phyloP scores from a whole-genome alignment of 2,888 invertebrate genomes.

The Gastrophysa polygoni region DNA sequence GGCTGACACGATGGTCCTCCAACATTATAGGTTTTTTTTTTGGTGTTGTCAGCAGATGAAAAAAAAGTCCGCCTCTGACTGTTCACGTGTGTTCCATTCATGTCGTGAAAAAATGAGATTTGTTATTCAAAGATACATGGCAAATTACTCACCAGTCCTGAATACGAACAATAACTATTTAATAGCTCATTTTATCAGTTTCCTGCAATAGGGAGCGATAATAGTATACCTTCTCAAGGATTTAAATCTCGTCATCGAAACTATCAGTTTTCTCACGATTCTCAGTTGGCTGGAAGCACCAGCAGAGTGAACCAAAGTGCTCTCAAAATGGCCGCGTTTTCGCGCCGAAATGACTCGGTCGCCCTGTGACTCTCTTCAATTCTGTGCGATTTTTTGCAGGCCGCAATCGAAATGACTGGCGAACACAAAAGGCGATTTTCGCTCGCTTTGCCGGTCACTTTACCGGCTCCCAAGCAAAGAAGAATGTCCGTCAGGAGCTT shows the following conservation, averaged over 20 bases:
- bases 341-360: constrained; percentile 19
- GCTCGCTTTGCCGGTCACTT: constrained; percentile 32
- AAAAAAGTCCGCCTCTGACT: too few relatives aligned
- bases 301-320: constrained; percentile 19
- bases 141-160: not conserved
- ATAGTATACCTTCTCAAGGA: constrained; percentile 42
- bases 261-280: constrained; percentile 32
- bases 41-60: too few relatives aligned
- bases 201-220: constrained; percentile 36
- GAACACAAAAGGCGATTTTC: constrained; percentile 36
- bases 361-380: constrained; percentile 17
- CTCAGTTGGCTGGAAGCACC: constrained; percentile 36
- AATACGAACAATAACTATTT: not conserved
- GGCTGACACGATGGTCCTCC: too few relatives aligned
- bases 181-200: constrained; percentile 35
- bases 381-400: constrained; percentile 22
- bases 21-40: too few relatives aligned
- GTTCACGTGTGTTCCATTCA: too few relatives aligned
- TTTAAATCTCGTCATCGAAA: constrained; percentile 40
- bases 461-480: constrained; percentile 40
- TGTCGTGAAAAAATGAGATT: not conserved
- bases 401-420: constrained; percentile 26
- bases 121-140: not conserved
- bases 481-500: constrained; percentile 51
- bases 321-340: constrained; percentile 23